Base-by-base conservation (phyloP, 2,888 invertebrate species). In the Drosophila falleni region DNA sequence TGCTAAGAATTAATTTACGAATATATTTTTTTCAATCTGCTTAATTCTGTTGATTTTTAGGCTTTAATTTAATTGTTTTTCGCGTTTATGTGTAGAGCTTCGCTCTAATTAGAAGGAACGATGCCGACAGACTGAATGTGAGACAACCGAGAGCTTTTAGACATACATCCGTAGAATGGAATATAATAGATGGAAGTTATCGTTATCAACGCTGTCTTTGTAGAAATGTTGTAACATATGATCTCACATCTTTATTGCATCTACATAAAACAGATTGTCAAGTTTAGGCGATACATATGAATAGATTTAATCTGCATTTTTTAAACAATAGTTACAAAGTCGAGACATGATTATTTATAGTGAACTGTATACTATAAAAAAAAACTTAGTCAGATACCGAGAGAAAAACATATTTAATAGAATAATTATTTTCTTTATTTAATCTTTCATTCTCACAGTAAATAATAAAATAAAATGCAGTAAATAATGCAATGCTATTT, bases 51-150 rank as follows among this genome's bases (percentile, higher is more conserved):
- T 23, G 23, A 3, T 23, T 23, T 23, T 23, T 23, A 23, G 23
- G 29, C 8, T 29, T 29, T 1, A 29, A 29, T 29, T 29, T 29
- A 8, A 31, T 31, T 31, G 9, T 31, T 31, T 31, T 31, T 9
- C 3, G 31, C 60, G 19, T 65, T 66, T 80, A 80, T 23, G 23
- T 23, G 23, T 23, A 23, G 78, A 72, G 77, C 79, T 74, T 64
- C 63, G 81, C 67, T 83, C 79, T 86, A 88, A 89, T 88, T 90
- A 87, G 71, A 78, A 74, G 81, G 81, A 80, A 80, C 85, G 81
- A 67, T 87, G 79, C 77, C 78, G 81, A 65, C 76, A 79, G 72
- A 90, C 90, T 90, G 74, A 80, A 69, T 49, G 39, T 11, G 58
- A 62, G 55, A 61, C 54, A 54, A 59, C 56, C 58, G 39, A 78